Percentiles rank a stretch among this genome's conserved stretches.
These are phyloP conservation scores for Aviceda subcristata DNA, from an alignment of 2,113 vertebrate species.

Conservation along the genomic window DNA sequence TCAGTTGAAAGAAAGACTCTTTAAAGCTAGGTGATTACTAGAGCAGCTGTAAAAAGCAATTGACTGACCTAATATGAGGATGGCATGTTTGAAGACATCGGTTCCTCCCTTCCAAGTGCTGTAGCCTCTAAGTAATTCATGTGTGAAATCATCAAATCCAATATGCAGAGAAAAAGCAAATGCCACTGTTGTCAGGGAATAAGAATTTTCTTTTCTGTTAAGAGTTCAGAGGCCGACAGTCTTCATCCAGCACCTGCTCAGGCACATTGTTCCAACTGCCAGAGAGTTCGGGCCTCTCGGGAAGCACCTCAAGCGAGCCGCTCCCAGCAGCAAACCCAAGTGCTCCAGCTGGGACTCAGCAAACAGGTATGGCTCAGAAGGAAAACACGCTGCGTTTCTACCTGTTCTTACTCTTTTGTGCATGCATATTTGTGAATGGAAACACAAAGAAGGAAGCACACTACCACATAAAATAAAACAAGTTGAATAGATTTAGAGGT, in stretches of 20 bases:
- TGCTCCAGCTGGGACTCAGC: slow-evolving; percentile 40
- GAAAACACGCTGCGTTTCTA: fast-evolving
- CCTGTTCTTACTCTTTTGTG: background rate
- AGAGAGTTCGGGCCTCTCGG: slow-evolving; percentile 48
- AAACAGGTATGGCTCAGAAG: slow-evolving; percentile 64
- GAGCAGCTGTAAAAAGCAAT: slow-evolving; percentile 23
- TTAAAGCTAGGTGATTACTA: slow-evolving; percentile 10
- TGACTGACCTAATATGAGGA: background rate
- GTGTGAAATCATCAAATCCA: background rate
- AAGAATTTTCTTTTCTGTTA: background rate
- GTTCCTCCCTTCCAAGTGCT: background rate
- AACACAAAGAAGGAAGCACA: background rate
- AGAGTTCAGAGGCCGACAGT: slow-evolving; percentile 80
- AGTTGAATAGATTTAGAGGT: background rate
- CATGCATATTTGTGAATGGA: background rate
- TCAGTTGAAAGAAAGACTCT: background rate
- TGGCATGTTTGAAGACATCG: background rate
- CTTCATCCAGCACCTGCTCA: slow-evolving; percentile 41
- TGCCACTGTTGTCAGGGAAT: background rate
- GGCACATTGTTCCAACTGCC: slow-evolving; percentile 36
- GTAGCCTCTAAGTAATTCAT: background rate
- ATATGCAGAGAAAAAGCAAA: background rate
- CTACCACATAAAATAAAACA: background rate
- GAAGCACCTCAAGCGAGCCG: slow-evolving; percentile 31
- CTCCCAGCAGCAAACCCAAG: slow-evolving; percentile 5